Evolutionary conservation across 2,888 invertebrate genomes (phyloP).

Genomic region (Eupelmus urozonus): DNA sequence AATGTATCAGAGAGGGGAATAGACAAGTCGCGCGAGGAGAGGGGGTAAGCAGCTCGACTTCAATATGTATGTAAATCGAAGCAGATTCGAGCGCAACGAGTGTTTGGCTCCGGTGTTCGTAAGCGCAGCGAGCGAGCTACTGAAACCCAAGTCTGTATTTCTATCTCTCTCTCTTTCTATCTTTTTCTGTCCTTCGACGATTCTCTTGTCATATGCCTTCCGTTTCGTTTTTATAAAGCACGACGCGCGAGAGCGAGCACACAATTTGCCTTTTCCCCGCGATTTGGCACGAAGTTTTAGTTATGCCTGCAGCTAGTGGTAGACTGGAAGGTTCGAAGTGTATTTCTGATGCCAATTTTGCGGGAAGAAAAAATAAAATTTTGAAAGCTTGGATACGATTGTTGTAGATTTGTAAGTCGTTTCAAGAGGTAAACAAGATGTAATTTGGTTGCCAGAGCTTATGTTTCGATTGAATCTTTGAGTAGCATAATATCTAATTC

Average conservation of each 20-base stretch:
- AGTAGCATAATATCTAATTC: too few relatives aligned
- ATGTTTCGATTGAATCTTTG: too few relatives aligned
- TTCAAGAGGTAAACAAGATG: too few relatives aligned
- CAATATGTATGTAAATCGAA: conserved; percentile 77
- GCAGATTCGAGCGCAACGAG: conserved; percentile 71
- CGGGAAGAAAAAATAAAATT: too few relatives aligned
- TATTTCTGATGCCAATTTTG: conserved; percentile 34
- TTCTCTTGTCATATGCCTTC: conserved; percentile 17
- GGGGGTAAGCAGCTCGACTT: conserved; percentile 66
- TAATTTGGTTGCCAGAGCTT: too few relatives aligned
- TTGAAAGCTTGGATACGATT: too few relatives aligned
- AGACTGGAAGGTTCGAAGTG: conserved; percentile 22
- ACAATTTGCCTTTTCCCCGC: background rate
- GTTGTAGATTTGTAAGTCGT: too few relatives aligned
- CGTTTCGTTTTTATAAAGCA: conserved; percentile 23
- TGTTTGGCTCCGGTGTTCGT: conserved; percentile 57
- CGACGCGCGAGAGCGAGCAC: background rate
- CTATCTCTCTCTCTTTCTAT: conserved; percentile 6
- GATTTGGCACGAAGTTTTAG: conserved; percentile 31
- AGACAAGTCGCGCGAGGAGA: conserved; percentile 64
- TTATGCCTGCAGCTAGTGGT: conserved; percentile 1
- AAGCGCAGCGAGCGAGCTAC: background rate
- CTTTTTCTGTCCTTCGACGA: conserved; percentile 19
- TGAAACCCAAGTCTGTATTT: conserved; percentile 12
- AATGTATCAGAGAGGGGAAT: conserved; percentile 28